A percentile compares a stretch with the other conserved stretches of the same genome.
Evolutionary conservation across 2,797 vertebrate genomes (phyloP).

Genomic region (Rhabdomys pumilio): DNA sequence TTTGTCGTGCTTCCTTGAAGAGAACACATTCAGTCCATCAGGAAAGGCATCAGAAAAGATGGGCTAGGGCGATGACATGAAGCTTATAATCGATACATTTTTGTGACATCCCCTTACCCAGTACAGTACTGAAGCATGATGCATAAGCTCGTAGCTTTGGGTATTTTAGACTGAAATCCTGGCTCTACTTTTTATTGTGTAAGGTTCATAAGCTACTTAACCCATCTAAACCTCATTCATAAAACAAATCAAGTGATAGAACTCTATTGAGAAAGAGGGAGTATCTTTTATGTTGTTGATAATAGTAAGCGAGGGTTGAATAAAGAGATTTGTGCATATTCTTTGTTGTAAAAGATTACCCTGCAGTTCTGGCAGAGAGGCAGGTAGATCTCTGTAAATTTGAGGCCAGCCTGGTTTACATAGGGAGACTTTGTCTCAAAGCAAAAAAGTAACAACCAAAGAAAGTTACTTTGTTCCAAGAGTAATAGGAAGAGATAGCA

Average conservation of each 20-base stretch:
- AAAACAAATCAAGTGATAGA: constrained; percentile 13
- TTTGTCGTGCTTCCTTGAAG: not conserved
- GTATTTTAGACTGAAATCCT: constrained; percentile 6
- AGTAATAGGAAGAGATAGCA: not conserved
- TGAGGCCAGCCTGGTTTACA: not conserved
- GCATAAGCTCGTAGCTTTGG: not conserved
- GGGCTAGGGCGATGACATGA: not conserved
- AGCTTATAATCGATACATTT: not conserved
- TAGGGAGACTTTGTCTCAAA: not conserved
- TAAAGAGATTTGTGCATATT: not conserved
- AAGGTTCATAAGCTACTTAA: not conserved
- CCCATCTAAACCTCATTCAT: not conserved
- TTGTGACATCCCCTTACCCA: not conserved
- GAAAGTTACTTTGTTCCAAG: not conserved
- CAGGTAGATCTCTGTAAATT: not conserved
- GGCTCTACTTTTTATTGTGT: not conserved
- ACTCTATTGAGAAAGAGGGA: not conserved
- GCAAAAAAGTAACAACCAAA: not conserved
- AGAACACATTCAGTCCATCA: not conserved
- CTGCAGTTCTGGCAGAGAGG: not conserved
- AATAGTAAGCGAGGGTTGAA: constrained; percentile 37
- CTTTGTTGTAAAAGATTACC: no score
- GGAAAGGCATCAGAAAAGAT: not conserved
- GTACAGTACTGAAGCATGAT: not conserved
- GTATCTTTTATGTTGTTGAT: not conserved